phyloP scores from a whole-genome alignment of 2,113 vertebrate species.

The Opisthocomus hoazin region DNA sequence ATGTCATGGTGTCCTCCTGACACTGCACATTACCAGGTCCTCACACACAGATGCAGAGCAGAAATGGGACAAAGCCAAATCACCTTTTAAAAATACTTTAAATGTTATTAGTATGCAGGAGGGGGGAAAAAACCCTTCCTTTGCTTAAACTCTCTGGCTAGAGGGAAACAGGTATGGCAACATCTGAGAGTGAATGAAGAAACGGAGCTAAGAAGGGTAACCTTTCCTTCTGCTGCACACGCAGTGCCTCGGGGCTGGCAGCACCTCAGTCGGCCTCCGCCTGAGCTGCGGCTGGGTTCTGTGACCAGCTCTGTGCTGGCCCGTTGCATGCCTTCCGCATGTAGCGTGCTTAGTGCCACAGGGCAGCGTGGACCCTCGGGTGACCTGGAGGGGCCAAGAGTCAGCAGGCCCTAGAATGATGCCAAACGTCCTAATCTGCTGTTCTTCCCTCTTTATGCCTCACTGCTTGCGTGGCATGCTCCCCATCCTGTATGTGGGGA shows the following conservation, averaged over 20 bases:
- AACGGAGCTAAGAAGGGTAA: background rate
- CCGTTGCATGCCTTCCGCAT: background rate
- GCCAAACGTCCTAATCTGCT: background rate
- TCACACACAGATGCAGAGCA: rapidly evolving
- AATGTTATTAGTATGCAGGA: background rate
- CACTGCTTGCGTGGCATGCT: background rate
- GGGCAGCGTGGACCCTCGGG: background rate
- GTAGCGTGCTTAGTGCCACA: background rate
- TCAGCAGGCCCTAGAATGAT: background rate
- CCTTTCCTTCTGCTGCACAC: background rate
- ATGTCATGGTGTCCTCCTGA: background rate
- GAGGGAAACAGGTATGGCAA: background rate
- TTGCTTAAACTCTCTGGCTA: background rate
- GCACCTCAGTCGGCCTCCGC: background rate
- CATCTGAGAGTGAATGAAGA: background rate
- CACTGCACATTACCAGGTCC: background rate
- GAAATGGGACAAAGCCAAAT: background rate
- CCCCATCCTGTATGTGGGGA: background rate
- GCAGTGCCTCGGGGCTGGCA: background rate
- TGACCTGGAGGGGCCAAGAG: background rate
- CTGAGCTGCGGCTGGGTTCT: background rate
- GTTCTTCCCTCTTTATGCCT: background rate
- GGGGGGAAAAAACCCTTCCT: background rate
- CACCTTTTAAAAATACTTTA: background rate
- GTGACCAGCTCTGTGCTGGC: background rate